Evolutionary conservation across 2,113 vertebrate species (phyloP).

Genomic region (Pampusana beccarii): DNA sequence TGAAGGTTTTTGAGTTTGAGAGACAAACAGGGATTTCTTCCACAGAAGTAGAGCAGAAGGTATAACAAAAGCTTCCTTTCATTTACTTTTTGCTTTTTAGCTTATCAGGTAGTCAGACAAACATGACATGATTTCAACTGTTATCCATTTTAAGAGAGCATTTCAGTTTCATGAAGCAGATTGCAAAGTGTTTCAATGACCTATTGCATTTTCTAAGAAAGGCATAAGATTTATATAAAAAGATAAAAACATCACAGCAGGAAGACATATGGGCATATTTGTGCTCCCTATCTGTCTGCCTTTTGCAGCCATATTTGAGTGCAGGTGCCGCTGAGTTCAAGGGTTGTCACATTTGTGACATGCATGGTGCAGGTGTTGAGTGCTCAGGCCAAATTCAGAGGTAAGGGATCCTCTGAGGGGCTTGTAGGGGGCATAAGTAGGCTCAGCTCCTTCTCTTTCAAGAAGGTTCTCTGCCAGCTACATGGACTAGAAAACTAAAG

Average conservation of each 20-base stretch:
- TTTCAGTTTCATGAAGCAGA: not conserved
- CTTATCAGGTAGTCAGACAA: not conserved
- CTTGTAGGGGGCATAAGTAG: not conserved
- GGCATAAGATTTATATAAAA: not conserved
- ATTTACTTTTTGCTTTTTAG: not conserved
- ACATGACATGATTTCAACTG: not conserved
- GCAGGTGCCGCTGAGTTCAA: not conserved
- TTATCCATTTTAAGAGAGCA: not conserved
- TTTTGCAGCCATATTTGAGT: not conserved
- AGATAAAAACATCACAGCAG: not conserved
- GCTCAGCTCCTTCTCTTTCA: not conserved
- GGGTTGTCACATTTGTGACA: not conserved
- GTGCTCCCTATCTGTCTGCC: not conserved
- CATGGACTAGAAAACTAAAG: not conserved
- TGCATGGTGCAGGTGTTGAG: accelerated
- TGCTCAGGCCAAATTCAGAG: not conserved
- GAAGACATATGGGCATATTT: not conserved
- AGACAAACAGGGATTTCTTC: not conserved
- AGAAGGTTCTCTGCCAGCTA: not conserved
- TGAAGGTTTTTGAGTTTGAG: not conserved
- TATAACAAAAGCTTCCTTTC: not conserved
- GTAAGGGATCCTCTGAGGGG: no score
- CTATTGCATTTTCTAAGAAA: not conserved
- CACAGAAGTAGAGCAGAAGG: not conserved
- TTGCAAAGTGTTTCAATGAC: not conserved